phyloP scores from a whole-genome alignment of 2,888 invertebrate species.

The Buathra laborator region DNA sequence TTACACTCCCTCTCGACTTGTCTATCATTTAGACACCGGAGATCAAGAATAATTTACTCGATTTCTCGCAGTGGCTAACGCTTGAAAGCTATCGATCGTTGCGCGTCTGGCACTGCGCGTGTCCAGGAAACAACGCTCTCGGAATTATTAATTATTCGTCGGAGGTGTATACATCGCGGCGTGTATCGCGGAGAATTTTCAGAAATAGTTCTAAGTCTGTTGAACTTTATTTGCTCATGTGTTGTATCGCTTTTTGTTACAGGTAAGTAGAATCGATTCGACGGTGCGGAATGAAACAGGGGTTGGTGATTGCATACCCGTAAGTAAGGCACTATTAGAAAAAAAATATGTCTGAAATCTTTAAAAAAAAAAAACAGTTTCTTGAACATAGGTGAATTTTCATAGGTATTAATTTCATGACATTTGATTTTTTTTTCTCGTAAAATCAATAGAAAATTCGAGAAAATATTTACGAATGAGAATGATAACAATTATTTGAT shows the following conservation, averaged over 20 bases:
- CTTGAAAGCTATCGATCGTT: constrained; percentile 59
- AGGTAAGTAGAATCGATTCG: constrained; percentile 68
- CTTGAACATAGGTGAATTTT: no score
- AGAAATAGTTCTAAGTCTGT: constrained; percentile 20
- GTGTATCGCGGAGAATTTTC: constrained; percentile 1
- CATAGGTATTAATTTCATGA: no score
- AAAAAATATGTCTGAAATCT: no score
- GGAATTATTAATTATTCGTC: constrained; percentile 20
- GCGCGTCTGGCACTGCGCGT: neutral
- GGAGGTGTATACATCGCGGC: constrained; percentile 9
- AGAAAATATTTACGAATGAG: no score
- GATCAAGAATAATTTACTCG: constrained; percentile 60
- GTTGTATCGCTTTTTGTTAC: constrained; percentile 53
- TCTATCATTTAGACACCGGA: constrained; percentile 61
- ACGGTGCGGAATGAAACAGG: neutral
- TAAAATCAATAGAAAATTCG: no score
- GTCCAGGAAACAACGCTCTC: neutral
- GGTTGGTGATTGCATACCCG: constrained; percentile 2
- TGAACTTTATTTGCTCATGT: neutral
- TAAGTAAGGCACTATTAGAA: constrained; percentile 42
- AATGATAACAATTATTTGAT: no score
- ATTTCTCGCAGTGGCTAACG: constrained; percentile 26
- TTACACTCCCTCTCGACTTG: constrained; percentile 54
- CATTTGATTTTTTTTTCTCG: no score
- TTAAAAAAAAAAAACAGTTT: no score